Evolutionary conservation across 2,888 invertebrate genomes (phyloP).

Genomic region (Chloroclystis v-ata): DNA sequence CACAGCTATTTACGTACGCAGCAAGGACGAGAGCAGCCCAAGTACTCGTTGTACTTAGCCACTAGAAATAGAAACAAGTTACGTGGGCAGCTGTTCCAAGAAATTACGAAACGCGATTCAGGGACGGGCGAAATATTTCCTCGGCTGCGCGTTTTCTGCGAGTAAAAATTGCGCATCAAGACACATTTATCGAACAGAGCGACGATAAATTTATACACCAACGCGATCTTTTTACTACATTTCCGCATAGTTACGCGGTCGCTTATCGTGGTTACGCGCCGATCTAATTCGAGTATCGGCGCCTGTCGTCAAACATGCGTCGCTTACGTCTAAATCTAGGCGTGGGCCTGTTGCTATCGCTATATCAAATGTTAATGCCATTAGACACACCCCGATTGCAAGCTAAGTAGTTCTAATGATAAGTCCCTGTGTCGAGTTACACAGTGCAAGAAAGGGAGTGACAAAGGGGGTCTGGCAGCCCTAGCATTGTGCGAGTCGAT

Average conservation of each 20-base stretch:
- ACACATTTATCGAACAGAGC: slow-evolving; percentile 58
- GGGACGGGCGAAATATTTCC: slow-evolving; percentile 56
- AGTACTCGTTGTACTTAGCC: slow-evolving; percentile 42
- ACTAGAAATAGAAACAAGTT: slow-evolving; percentile 66
- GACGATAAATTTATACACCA: slow-evolving; percentile 70
- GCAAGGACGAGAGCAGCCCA: slow-evolving; percentile 54
- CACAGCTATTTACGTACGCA: slow-evolving; percentile 39
- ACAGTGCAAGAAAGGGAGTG: background rate
- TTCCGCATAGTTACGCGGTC: slow-evolving; percentile 70
- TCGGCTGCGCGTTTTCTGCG: slow-evolving; percentile 49
- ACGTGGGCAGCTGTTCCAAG: slow-evolving; percentile 61
- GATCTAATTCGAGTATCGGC: slow-evolving; percentile 68
- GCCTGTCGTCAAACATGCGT: slow-evolving; percentile 60
- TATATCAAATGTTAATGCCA: slow-evolving; percentile 36
- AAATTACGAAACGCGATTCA: slow-evolving; percentile 56
- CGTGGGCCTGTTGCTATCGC: slow-evolving; percentile 45
- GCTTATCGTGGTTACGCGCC: slow-evolving; percentile 58
- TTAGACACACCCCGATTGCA: slow-evolving; percentile 37
- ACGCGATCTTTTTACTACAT: slow-evolving; percentile 66
- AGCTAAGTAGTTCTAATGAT: slow-evolving; percentile 3
- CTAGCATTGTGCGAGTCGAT: slow-evolving; percentile 45
- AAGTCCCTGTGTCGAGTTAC: slow-evolving; percentile 4
- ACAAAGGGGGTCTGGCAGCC: slow-evolving; percentile 22
- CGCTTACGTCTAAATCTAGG: slow-evolving; percentile 56
- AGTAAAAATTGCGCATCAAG: slow-evolving; percentile 49